phyloP scores from a whole-genome alignment of 2,888 invertebrate species.

The Cataglyphis altisquamis region DNA sequence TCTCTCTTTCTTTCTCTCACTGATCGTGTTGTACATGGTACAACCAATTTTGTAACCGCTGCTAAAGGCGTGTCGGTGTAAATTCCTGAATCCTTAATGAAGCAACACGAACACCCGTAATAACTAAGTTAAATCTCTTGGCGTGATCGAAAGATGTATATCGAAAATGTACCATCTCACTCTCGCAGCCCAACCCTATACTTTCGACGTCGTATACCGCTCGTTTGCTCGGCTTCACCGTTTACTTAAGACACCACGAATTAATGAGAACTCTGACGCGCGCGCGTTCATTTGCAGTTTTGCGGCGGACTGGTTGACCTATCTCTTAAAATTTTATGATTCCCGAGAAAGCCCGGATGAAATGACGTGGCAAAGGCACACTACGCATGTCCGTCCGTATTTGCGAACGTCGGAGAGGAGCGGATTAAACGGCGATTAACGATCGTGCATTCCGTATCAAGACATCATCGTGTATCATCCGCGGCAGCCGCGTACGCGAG shows the following conservation, averaged over 20 bases:
- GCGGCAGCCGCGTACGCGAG: slow-evolving; percentile 29
- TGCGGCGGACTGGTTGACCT: slow-evolving; percentile 31
- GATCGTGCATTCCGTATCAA: slow-evolving; percentile 79
- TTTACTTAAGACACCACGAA: slow-evolving; percentile 47
- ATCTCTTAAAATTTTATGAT: slow-evolving; percentile 45
- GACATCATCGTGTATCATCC: slow-evolving; percentile 77
- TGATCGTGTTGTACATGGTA: not conserved
- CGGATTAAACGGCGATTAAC: slow-evolving; percentile 81
- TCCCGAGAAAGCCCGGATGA: slow-evolving; percentile 11
- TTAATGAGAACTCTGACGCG: slow-evolving; percentile 25
- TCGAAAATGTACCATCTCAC: slow-evolving; percentile 29
- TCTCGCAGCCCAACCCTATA: slow-evolving; percentile 36
- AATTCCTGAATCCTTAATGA: slow-evolving; percentile 50
- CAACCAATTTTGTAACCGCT: not conserved
- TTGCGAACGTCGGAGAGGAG: slow-evolving; percentile 1
- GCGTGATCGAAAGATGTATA: slow-evolving; percentile 40
- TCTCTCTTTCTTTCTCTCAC: not conserved
- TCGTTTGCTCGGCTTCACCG: slow-evolving; percentile 35
- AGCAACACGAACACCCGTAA: slow-evolving; percentile 25
- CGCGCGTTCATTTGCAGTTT: slow-evolving; percentile 42
- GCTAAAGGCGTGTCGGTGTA: not conserved
- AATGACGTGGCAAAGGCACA: not conserved
- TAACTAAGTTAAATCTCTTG: slow-evolving; percentile 17
- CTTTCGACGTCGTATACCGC: slow-evolving; percentile 41
- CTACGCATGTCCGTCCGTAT: not conserved